Evolutionary conservation across 2,113 vertebrate species (phyloP).

Genomic region (Lutjanus erythropterus): DNA sequence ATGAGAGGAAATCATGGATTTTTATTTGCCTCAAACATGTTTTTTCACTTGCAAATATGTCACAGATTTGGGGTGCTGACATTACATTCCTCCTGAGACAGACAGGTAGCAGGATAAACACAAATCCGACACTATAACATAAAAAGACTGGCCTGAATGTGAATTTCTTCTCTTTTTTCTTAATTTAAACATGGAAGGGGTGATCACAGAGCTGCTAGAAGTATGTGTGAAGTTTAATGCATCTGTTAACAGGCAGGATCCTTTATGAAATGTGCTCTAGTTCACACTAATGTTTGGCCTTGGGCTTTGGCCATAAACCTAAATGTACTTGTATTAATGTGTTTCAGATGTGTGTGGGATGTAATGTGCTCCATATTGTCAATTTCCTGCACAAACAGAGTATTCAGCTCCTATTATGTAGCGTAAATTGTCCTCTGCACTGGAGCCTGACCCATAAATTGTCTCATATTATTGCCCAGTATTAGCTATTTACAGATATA

Average conservation of each 20-base stretch:
- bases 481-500: not conserved
- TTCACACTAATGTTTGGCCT: slow-evolving; percentile 51
- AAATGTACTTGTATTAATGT: slow-evolving; percentile 55
- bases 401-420: slow-evolving; percentile 16
- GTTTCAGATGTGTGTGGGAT: slow-evolving; percentile 49
- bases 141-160: not conserved
- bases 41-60: slow-evolving; percentile 24
- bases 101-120: not conserved
- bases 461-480: not conserved
- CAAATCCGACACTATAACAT: not conserved
- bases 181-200: not conserved
- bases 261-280: slow-evolving; percentile 37
- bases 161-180: not conserved
- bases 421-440: slow-evolving; percentile 6
- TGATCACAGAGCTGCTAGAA: not conserved
- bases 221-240: slow-evolving; percentile 9
- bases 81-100: slow-evolving; percentile 20
- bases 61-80: slow-evolving; percentile 6
- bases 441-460: not conserved
- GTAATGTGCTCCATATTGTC: slow-evolving; percentile 62
- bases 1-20: slow-evolving; percentile 12
- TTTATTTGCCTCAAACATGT: slow-evolving; percentile 13
- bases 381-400: slow-evolving; percentile 39
- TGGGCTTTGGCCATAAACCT: slow-evolving; percentile 40
- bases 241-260: slow-evolving; percentile 25